phyloP scores from a whole-genome alignment of 1,140 invertebrate species.

The Nilaparvata lugens region DNA sequence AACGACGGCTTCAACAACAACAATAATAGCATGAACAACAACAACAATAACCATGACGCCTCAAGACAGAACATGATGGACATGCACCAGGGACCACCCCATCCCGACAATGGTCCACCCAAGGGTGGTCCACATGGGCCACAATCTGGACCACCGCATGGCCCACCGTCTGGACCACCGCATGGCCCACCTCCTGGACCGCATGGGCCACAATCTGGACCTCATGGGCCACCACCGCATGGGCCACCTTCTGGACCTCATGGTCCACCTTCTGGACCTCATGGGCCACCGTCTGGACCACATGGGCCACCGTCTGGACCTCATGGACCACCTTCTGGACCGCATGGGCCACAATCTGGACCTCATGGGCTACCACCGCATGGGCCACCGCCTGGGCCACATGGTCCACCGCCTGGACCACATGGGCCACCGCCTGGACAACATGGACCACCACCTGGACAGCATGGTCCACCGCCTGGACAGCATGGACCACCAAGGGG shows the following conservation, averaged over 20 bases:
- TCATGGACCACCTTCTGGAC: neutral
- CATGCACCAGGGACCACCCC: conserved; percentile 2
- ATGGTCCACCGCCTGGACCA: neutral
- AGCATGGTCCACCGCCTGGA: no score
- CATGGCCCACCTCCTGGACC: neutral
- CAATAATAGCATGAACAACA: neutral
- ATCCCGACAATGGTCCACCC: neutral
- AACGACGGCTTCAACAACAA: neutral
- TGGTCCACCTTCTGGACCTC: neutral
- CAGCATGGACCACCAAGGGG: no score
- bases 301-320: neutral
- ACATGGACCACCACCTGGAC: neutral
- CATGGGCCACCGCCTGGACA: neutral
- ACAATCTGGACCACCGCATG: neutral
- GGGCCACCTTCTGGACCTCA: neutral
- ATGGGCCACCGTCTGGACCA: neutral
- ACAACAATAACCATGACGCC: neutral
- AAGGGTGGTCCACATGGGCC: neutral
- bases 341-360: neutral
- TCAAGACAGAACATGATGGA: neutral
- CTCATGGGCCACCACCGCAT: neutral
- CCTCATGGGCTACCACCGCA: neutral
- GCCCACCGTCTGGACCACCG: neutral
- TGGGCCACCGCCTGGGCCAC: neutral
- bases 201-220: neutral